Evolutionary conservation across 2,113 vertebrate genomes (phyloP).

Genomic region (Archilochus colubris): DNA sequence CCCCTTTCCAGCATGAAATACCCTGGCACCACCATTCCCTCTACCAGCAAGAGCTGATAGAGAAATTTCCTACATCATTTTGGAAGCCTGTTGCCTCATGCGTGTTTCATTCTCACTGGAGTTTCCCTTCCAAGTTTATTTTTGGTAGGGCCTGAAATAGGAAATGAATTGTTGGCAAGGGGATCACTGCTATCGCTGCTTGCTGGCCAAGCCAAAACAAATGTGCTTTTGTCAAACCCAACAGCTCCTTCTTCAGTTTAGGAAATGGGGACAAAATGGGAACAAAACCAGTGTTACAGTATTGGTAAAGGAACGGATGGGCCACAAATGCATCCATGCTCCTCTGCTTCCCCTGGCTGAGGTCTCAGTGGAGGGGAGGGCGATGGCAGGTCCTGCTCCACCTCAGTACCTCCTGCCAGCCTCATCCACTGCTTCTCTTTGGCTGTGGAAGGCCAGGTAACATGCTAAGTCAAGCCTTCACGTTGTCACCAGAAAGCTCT

Average conservation of each 20-base stretch:
- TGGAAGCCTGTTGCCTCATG: background rate
- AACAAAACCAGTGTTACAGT: background rate
- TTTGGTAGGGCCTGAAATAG: constrained; percentile 49
- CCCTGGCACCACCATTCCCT: accelerated
- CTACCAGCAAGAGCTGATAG: accelerated
- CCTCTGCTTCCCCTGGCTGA: background rate
- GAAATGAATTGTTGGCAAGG: background rate
- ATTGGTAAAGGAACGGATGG: background rate
- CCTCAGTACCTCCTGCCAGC: background rate
- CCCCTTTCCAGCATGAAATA: background rate
- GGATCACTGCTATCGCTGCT: background rate
- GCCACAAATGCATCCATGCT: accelerated
- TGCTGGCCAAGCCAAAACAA: background rate
- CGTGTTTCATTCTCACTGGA: background rate
- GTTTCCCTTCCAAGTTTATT: constrained; percentile 37
- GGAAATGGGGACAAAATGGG: background rate
- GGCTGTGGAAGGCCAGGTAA: background rate
- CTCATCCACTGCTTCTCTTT: background rate
- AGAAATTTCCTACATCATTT: background rate
- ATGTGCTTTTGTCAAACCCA: background rate
- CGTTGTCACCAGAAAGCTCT: accelerated
- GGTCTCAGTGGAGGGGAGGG: background rate
- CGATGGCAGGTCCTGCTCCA: background rate
- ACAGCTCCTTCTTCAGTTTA: background rate
- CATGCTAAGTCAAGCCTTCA: background rate